phyloP scores from a whole-genome alignment of 1,140 invertebrate genomes.

The Drosophila lowei region DNA sequence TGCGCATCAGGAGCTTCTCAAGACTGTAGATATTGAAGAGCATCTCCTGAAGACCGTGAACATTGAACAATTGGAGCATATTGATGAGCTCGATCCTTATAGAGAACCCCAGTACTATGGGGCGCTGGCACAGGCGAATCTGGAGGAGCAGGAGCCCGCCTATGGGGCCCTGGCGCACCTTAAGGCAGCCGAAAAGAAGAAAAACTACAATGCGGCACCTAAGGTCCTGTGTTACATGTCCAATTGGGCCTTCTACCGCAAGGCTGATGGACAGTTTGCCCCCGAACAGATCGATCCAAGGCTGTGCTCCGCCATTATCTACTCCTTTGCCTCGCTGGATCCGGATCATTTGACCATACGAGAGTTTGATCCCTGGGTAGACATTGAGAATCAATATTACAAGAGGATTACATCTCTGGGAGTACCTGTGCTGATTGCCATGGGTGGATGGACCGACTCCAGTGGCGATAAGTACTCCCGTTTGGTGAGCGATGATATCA shows the following conservation, averaged over 20 bases:
- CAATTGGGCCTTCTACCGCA: constrained; percentile 94
- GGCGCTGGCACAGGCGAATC: constrained; percentile 35
- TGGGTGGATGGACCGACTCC: constrained; percentile 96
- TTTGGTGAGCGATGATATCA: constrained; percentile 86
- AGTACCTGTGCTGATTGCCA: constrained; percentile 89
- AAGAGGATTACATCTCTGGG: constrained; percentile 49
- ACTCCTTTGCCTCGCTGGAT: constrained; percentile 94
- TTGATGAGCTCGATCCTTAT: constrained; percentile 59
- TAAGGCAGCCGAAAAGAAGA: constrained; percentile 40
- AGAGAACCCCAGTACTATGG: constrained; percentile 59
- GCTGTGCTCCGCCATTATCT: constrained; percentile 94
- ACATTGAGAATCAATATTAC: constrained; percentile 91
- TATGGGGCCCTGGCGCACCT: constrained; percentile 63
- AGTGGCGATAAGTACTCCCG: constrained; percentile 92
- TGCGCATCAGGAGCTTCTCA: constrained; percentile 72
- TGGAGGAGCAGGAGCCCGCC: constrained; percentile 12
- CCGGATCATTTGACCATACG: constrained; percentile 89
- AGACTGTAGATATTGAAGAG: constrained; percentile 39
- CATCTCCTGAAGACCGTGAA: constrained; percentile 46
- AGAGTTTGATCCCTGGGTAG: constrained; percentile 92
- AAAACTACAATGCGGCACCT: constrained; percentile 63
- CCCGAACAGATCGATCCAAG: constrained; percentile 92
- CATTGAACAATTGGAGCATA: constrained; percentile 57
- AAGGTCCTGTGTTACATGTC: constrained; percentile 93
- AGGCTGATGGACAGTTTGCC: constrained; percentile 91